Evolutionary conservation across 2,113 vertebrate genomes (phyloP), one percentile per base, ranked within the genome.

Genomic region (Chitala chitala): DNA sequence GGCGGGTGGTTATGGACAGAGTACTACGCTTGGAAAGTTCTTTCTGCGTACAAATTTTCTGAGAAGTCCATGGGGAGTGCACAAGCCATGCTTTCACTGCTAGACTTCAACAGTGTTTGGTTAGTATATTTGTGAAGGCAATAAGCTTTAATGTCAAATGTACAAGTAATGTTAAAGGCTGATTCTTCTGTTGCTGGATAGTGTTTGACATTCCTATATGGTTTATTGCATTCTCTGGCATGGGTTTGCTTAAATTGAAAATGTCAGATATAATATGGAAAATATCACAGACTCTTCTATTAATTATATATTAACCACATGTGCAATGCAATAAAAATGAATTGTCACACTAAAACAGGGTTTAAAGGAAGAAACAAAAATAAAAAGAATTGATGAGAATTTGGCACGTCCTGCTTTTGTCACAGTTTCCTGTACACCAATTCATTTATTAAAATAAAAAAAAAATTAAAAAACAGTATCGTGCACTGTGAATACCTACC

Each of bases 301-400:
- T 26, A 42, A 42, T 72, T 42, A 56, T 58, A 12, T 56, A 42
- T 72, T 17, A 56, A 72, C 70, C 44, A 56, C 70, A 72, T 53
- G n/a, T 26, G 33, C 33, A 72, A 26, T 72, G 40, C n/a, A 71
- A 71, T 72, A 72, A 72, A 56, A 56, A 58, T 56, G n/a, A 58
- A 17, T 33, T 29, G 5, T 10, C 4, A 3, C 26, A 31, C 20
- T 40, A 12, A 58, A 56, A 29, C 26, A 38, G 70, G 36, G 53
- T 54, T 12, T 20, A 70, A 33, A 17, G 17, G 69, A 33, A 20
- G 20, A 65, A 22, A 22, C 20, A 65, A n/a, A 71, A 71, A 55
- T 38, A 12, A 55, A 24, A 48, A 22, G 40, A 55, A 15, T 33
- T 33, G 50, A 24, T 55, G 54, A 72, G 36, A 50, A n/a, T 9